Evolutionary conservation across 1,140 invertebrate genomes (phyloP).

Genomic region (Sycophila sp.): DNA sequence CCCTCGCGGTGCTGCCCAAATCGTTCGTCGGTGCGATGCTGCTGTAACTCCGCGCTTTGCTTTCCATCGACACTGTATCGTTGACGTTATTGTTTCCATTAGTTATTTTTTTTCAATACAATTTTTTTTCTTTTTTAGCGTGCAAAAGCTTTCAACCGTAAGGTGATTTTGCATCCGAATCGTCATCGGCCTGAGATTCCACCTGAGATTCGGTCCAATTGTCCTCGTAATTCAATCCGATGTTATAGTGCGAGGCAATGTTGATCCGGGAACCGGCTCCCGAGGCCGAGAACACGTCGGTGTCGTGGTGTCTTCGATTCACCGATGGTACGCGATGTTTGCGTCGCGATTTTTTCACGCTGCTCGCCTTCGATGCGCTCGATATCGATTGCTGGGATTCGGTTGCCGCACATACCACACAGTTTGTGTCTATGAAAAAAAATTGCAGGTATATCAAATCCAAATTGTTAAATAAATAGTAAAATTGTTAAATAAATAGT

Average conservation of each 20-base stretch:
- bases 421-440: conserved; percentile 46
- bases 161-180: not conserved
- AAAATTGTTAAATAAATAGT: not conserved
- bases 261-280: not conserved
- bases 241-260: not conserved
- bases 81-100: no score
- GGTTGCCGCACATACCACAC: conserved; percentile 41
- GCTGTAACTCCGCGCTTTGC: conserved; percentile 41
- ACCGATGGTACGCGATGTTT: no score
- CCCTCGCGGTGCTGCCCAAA: not conserved
- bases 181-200: not conserved
- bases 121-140: conserved; percentile 36
- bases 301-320: not conserved
- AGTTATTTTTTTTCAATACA: not conserved
- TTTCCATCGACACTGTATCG: not conserved
- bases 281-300: no score
- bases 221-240: not conserved
- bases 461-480: not conserved
- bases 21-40: conserved; percentile 41
- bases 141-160: conserved; percentile 2
- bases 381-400: conserved; percentile 43
- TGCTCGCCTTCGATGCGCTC: conserved; percentile 29
- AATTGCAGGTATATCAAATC: no score
- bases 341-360: not conserved
- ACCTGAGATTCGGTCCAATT: not conserved